Evolutionary conservation across 2,113 vertebrate genomes (phyloP).

Genomic region (Notiomystis cincta): DNA sequence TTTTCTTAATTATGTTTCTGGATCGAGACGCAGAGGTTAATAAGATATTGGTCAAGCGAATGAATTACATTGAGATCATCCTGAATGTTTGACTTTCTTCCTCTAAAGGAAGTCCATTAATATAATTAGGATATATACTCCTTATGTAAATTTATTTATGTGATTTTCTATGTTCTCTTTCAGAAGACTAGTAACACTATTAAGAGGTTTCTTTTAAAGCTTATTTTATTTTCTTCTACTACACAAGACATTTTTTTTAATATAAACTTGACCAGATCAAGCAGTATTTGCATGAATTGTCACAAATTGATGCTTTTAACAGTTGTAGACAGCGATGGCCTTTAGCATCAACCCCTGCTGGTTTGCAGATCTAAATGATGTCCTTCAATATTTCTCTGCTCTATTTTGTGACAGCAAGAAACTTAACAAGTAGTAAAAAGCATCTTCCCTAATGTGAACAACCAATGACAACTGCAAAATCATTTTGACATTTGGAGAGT

Average conservation of each 20-base stretch:
- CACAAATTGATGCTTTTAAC: not conserved
- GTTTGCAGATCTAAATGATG: not conserved
- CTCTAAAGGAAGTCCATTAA: not conserved
- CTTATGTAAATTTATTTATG: not conserved
- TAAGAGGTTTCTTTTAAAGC: not conserved
- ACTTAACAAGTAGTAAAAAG: not conserved
- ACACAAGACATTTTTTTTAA: not conserved
- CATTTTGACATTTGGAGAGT: conserved; percentile 39
- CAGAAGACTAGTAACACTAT: not conserved
- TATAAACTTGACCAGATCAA: not conserved
- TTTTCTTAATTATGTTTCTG: not conserved
- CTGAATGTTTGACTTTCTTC: not conserved
- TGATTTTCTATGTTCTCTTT: not conserved
- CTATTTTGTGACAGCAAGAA: conserved; percentile 8
- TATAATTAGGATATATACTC: not conserved
- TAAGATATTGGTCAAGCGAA: not conserved
- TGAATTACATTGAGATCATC: not conserved
- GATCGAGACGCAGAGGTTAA: not conserved
- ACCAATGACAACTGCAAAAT: conserved; percentile 9
- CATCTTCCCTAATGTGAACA: not conserved
- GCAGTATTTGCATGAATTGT: not conserved
- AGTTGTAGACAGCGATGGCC: conserved; percentile 36
- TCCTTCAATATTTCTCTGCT: conserved; percentile 1
- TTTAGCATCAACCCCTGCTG: conserved; percentile 27
- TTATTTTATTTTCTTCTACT: not conserved